Base-by-base conservation (phyloP, 2,113 vertebrate species). In the Perca fluviatilis region DNA sequence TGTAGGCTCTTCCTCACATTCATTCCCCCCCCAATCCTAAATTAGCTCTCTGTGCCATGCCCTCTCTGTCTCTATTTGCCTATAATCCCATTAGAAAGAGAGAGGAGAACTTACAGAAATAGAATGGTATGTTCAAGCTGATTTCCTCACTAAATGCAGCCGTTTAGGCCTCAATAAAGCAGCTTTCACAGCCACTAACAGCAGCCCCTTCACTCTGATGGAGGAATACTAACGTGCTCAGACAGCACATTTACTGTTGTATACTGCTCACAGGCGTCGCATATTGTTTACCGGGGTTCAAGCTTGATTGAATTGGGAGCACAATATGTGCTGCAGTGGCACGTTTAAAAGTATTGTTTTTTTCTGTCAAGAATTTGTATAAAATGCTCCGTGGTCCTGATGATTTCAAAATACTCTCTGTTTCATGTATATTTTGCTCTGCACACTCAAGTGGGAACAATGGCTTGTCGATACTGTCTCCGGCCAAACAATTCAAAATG, bases 51-150 rank as follows among this genome's bases (percentile, higher is more conserved):
- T 81, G 78, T 81, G 82, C 78, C 82, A 13, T 86, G 76, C 65
- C 86, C 79, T 79, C 69, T 86, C 76, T 75, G 79, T 81, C 79
- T 89, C 89, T 70, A 75, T 89, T 81, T 86, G 74, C 84, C 84
- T 86, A 67, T 92, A 92, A 92, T 91, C 89, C 82, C 80, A 91
- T 93, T 91, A 91, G 75, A 60, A 70, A 73, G 80, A 84, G 88
- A 92, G 88, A 79, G 76, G 84, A 85, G 84, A 86, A 88, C n/a
- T 83, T 83, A 90, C 90, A 83, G 83, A 89, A 92, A 91, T 93
- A 93, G 91, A 92, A 89, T 83, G 82, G 86, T 64, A 82, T 77
- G 87, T 90, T 90, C 86, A 83, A 82, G 79, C 78, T 91, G 75
- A 91, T 91, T 90, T 90, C 67, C 86, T 85, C 88, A 80, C 89